These are phyloP conservation scores for Nomada flava DNA, from an alignment of 2,888 invertebrate species.

Conservation along the genomic window DNA sequence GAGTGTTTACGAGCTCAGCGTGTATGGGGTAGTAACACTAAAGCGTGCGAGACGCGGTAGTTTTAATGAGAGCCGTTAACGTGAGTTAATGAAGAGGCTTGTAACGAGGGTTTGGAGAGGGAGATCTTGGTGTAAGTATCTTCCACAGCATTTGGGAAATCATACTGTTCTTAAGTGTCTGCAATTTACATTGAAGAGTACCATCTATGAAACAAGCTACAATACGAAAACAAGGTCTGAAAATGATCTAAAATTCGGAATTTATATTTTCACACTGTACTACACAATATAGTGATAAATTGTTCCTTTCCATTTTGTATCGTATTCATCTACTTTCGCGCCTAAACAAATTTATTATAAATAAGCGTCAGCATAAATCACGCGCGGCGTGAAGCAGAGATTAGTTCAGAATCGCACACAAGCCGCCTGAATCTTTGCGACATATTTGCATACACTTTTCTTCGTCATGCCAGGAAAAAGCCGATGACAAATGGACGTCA, in stretches of 20 bases:
- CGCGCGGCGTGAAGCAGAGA: conserved; percentile 38
- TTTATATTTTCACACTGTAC: no score
- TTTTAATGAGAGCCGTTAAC: conserved; percentile 11
- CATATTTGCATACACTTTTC: conserved; percentile 69
- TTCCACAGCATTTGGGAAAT: background rate
- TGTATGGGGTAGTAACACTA: background rate
- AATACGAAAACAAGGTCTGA: no score
- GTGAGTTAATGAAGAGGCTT: conserved; percentile 1
- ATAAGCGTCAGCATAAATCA: conserved; percentile 61
- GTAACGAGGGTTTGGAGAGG: background rate
- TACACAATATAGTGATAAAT: no score
- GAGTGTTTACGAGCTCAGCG: background rate
- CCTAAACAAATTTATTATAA: conserved; percentile 47
- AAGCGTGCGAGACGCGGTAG: background rate
- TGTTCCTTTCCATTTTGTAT: no score
- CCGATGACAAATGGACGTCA: conserved; percentile 66
- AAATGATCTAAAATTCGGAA: no score
- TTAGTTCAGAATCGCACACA: conserved; percentile 56
- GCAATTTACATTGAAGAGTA: no score
- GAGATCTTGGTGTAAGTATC: background rate
- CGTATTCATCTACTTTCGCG: conserved; percentile 26
- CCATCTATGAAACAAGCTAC: no score
- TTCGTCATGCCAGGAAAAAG: conserved; percentile 45
- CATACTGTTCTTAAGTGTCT: no score
- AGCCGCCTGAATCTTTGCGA: conserved; percentile 53